Percentiles rank a stretch among this genome's conserved stretches.
phyloP scores from a whole-genome alignment of 1,140 invertebrate genomes.

The Phortica variegata region DNA sequence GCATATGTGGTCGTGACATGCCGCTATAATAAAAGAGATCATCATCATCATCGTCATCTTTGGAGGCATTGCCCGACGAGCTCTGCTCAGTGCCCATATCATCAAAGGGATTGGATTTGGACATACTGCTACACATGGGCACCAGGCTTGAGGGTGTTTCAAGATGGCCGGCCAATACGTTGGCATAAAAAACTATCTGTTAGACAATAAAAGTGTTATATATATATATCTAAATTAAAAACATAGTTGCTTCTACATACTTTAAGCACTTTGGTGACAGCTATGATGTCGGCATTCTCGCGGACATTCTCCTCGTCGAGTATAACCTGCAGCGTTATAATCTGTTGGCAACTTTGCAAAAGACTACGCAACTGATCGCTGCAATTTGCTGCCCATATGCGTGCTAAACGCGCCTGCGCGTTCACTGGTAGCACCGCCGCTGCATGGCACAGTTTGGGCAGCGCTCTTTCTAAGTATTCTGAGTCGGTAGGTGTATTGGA shows the following conservation, averaged over 20 bases:
- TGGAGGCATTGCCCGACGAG: too few relatives aligned
- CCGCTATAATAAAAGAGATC: constrained; percentile 43
- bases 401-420: constrained; percentile 79
- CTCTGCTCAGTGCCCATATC: too few relatives aligned
- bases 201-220: constrained; percentile 28
- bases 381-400: constrained; percentile 75
- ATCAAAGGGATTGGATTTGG: too few relatives aligned
- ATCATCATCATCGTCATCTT: constrained; percentile 35
- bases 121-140: constrained; percentile 11
- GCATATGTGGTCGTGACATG: constrained; percentile 47
- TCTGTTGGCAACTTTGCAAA: constrained; percentile 86
- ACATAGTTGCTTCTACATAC: constrained; percentile 46
- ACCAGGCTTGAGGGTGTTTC: constrained; percentile 61
- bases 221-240: neutral
- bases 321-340: constrained; percentile 81
- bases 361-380: constrained; percentile 72
- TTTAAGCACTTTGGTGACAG: constrained; percentile 82
- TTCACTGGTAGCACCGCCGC: constrained; percentile 68
- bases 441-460: constrained; percentile 80
- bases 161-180: constrained; percentile 75
- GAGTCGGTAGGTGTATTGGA: constrained; percentile 60
- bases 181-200: constrained; percentile 87
- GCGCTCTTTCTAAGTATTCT: constrained; percentile 80
- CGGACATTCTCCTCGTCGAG: constrained; percentile 76
- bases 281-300: constrained; percentile 78